phyloP scores from a whole-genome alignment of 2,797 vertebrate genomes.

The Oreonectes daqikongensis region DNA sequence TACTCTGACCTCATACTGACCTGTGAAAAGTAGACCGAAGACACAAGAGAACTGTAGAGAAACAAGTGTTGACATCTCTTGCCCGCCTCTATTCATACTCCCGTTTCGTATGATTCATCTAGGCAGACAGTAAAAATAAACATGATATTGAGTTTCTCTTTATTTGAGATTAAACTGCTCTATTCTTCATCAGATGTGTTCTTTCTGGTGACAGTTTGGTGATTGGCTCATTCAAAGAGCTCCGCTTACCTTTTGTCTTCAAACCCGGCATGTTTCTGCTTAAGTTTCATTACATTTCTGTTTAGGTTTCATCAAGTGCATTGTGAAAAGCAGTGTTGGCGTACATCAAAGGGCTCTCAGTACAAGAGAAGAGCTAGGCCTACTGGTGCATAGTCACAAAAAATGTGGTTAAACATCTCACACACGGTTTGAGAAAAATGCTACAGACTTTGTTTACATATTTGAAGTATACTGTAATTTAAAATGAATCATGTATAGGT shows the following conservation, averaged over 20 bases:
- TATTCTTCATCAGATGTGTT: background rate
- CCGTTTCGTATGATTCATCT: background rate
- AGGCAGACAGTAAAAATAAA: slow-evolving; percentile 6
- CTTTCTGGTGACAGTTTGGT: slow-evolving; percentile 24
- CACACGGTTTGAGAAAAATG: background rate
- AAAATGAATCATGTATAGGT: no score
- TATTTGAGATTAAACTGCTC: background rate
- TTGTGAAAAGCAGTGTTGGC: slow-evolving; percentile 3
- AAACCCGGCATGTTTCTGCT: background rate
- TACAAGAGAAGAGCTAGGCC: background rate
- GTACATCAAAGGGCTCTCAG: background rate
- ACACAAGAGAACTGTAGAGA: slow-evolving; percentile 31
- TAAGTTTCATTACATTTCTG: slow-evolving; percentile 16
- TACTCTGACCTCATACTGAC: slow-evolving; percentile 64
- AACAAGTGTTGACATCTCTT: slow-evolving; percentile 28
- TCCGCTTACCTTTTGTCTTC: slow-evolving; percentile 30
- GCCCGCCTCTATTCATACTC: background rate
- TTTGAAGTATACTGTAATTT: no score
- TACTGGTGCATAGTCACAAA: background rate
- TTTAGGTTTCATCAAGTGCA: slow-evolving; percentile 29
- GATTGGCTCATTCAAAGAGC: slow-evolving; percentile 5
- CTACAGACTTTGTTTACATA: no score
- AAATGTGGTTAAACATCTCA: background rate
- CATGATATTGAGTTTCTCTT: slow-evolving; percentile 13
- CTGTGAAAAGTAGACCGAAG: slow-evolving; percentile 63